Base-by-base conservation (phyloP, 2,888 invertebrate species). In the Subacronicta megacephala region DNA sequence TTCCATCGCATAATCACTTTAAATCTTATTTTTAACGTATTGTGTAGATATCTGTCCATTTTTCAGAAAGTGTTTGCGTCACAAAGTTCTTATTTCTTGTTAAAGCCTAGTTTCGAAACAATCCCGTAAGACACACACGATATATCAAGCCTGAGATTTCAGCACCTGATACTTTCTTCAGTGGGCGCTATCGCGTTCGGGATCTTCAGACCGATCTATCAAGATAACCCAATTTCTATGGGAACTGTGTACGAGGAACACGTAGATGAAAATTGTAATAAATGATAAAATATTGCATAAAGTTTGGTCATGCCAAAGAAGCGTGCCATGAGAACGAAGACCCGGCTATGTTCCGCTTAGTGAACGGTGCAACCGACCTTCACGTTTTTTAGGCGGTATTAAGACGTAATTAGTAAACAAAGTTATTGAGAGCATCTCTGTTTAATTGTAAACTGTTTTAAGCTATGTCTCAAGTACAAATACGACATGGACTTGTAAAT, bases 221-320 rank as follows among this genome's bases (percentile, higher is more conserved):
- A 94, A 89, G 93, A 94, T 94, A 93, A 90, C 93, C 93, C 81
- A 83, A 86, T 90, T 92, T 83, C 82, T 79, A 86, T 86, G 88
- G 87, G 90, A 89, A 85, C 68, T 80, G 82, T 87, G 78, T 83
- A 74, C 72, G 62, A 75, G 80, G 82, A 82, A 82, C 81, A 83
- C 75, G 81, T 77, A 81, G 47, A 66, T 64, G 49, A 49, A 72
- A 65, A 61, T 46, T 58, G 10, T 62, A 43, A 42, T 31, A 62
- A 58, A 52, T 75, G 68, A 72, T 59, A 75, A 75, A 80, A 78
- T 72, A 83, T 81, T 81, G 68, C 82, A 67, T 60, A 62, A 65
- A 72, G 43, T 61, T 67, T 44, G 44, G 29, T 51, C 18, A 43
- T 51, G 17, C 1, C 47, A 59, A 56, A 57, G 47, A 56, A 38